Conservation (phyloP, 1,140 invertebrate species). For the Bacillus rossius region DNA sequence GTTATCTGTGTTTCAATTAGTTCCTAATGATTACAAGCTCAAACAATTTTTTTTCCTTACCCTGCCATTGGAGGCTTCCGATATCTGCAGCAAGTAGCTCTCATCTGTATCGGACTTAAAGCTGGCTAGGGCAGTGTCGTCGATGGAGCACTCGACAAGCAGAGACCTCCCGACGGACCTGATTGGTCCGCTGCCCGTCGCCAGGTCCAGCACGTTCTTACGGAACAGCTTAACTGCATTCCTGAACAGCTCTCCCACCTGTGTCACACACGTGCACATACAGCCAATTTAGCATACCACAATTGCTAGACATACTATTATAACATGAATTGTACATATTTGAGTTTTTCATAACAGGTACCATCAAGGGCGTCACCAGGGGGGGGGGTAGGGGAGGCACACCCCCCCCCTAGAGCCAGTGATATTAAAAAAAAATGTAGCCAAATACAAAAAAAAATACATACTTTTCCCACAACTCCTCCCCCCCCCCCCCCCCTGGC, state of each 20-base stretch:
- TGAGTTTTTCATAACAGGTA: not conserved
- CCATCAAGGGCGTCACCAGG: too few relatives aligned
- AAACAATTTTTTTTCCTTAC: not conserved
- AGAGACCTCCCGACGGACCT: not conserved
- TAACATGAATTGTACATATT: not conserved
- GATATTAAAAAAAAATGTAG: too few relatives aligned
- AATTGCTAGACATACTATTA: not conserved
- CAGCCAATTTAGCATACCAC: not conserved
- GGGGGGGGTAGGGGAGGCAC: too few relatives aligned
- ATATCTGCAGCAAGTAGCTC: slow-evolving; percentile 26
- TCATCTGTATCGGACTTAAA: slow-evolving; percentile 25
- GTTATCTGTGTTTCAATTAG: too few relatives aligned
- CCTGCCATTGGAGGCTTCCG: slow-evolving; percentile 20
- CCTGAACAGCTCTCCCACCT: not conserved
- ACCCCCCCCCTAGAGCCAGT: too few relatives aligned
- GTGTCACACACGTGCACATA: not conserved
- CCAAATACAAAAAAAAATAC: too few relatives aligned
- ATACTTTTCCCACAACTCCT: too few relatives aligned
- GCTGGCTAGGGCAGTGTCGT: not conserved
- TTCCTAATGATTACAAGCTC: not conserved
- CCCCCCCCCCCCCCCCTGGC: too few relatives aligned
- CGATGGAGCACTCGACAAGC: not conserved
- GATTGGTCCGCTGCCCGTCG: not conserved
- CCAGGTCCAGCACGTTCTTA: not conserved
- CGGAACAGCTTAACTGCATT: not conserved